These are phyloP conservation scores for Cordilura impudica DNA, from an alignment of 2,888 invertebrate species.

Conservation along the genomic window DNA sequence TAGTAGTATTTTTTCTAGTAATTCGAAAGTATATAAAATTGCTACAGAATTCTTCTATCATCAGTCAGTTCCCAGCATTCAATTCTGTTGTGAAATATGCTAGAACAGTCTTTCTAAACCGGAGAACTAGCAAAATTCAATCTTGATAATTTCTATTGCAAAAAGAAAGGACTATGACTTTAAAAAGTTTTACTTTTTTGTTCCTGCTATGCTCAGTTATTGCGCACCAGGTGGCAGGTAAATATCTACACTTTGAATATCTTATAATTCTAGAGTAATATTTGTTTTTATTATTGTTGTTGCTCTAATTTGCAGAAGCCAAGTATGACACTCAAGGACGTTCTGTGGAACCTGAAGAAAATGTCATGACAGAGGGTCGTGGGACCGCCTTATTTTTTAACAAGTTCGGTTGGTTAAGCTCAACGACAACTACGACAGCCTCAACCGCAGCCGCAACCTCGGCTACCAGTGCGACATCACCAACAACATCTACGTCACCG, in stretches of 20 bases:
- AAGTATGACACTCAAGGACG: slow-evolving; percentile 28
- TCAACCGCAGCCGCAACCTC: neutral
- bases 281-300: too few species aligned
- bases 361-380: slow-evolving; percentile 65
- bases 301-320: slow-evolving; percentile 25
- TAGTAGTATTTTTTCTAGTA: neutral
- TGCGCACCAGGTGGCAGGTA: slow-evolving; percentile 60
- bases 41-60: slow-evolving; percentile 47
- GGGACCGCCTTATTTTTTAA: slow-evolving; percentile 64
- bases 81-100: slow-evolving; percentile 25
- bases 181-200: slow-evolving; percentile 35
- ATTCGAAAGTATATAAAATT: slow-evolving; percentile 64
- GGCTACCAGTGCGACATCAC: neutral
- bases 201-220: slow-evolving; percentile 58
- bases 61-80: slow-evolving; percentile 61
- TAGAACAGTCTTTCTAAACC: neutral
- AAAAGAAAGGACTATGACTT: slow-evolving; percentile 30
- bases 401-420: slow-evolving; percentile 64
- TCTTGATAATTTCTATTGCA: neutral
- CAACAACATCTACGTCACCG: neutral
- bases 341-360: slow-evolving; percentile 58
- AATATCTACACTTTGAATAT: too few species aligned
- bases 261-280: neutral
- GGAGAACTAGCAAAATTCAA: neutral
- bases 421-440: slow-evolving; percentile 57